Base-by-base conservation (phyloP, 1,140 invertebrate genomes). In the Pteromalus puparum region DNA sequence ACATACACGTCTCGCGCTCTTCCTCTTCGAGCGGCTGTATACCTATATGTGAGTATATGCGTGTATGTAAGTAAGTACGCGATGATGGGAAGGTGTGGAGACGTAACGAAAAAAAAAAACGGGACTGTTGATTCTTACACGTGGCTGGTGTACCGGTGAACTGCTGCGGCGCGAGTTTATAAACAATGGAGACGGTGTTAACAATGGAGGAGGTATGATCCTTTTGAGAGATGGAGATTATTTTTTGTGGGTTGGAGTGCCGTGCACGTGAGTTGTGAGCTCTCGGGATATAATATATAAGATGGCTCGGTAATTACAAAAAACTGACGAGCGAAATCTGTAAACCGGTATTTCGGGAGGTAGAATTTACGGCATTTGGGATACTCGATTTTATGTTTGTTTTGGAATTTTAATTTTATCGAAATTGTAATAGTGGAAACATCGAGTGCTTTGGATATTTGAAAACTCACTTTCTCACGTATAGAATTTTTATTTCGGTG, bases 11-110 rank as follows among this genome's bases (percentile, higher is more conserved):
- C 13, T 18, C 46, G 46, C 2, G 81, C 85, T 83, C 82, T 85
- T 85, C 84, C 85, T 87, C 67, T 30, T 15, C 38, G n/a, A 12
- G 68, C 38, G 26, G 12, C 30, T 72, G 26, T 34, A 34, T 34
- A n/a, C n/a, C n/a, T n/a, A n/a, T 72, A 28, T 34, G 18, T 30
- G 68, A 26, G 10, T 30, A 24, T 24, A 48, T 30, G 61, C 73
- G 79, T 88, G 68, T 78, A 68, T 30, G 42, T 46, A 48, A 38
- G 26, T 46, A 67, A n/a, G 26, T 28, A 46, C 13, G 0, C 24
- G 9, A 18, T 1, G 26, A 78, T 46, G 53, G 38, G 38, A 21
- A n/a, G 53, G 21, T n/a, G 53, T 61, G 53, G 53, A 61, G 53
- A n/a, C 53, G 53, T 42, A 42, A 34, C 48, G 18, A 53, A 53